Percentiles rank a stretch among this genome's conserved stretches.
phyloP scores from a whole-genome alignment of 2,797 vertebrate genomes.

The Schizopygopsis pylzovi region DNA sequence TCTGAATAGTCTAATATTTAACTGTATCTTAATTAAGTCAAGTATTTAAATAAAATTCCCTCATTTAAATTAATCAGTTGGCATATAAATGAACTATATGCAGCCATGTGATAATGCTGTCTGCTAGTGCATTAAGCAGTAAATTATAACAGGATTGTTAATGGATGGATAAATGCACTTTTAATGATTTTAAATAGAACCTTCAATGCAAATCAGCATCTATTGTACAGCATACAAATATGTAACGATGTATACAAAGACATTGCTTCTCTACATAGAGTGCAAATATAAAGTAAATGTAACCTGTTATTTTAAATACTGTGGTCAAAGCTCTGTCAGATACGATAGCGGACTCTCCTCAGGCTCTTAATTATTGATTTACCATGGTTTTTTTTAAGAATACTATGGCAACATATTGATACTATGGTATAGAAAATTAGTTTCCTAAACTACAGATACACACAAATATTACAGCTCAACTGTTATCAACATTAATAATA shows the following conservation, averaged over 20 bases:
- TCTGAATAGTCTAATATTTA: slow-evolving; percentile 20
- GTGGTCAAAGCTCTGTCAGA: not conserved
- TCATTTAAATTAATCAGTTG: slow-evolving; percentile 16
- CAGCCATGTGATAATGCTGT: not conserved
- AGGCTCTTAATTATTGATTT: not conserved
- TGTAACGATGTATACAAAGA: not conserved
- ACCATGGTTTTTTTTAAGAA: not conserved
- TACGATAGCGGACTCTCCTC: not conserved
- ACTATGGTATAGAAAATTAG: not conserved
- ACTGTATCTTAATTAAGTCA: not conserved
- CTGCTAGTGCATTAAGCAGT: slow-evolving; percentile 18
- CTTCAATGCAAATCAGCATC: not conserved
- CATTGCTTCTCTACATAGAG: not conserved
- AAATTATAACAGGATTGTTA: slow-evolving; percentile 14
- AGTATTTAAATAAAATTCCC: slow-evolving; percentile 28
- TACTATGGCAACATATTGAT: not conserved
- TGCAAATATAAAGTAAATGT: not conserved
- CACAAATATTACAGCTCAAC: not conserved
- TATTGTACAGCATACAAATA: not conserved
- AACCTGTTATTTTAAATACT: not conserved
- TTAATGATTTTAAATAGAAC: not conserved
- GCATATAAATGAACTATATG: slow-evolving; percentile 15
- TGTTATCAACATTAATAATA: not conserved
- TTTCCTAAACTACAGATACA: not conserved
- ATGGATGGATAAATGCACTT: slow-evolving; percentile 10